Base-by-base conservation (phyloP, 2,888 invertebrate genomes). In the Antitype chi region DNA sequence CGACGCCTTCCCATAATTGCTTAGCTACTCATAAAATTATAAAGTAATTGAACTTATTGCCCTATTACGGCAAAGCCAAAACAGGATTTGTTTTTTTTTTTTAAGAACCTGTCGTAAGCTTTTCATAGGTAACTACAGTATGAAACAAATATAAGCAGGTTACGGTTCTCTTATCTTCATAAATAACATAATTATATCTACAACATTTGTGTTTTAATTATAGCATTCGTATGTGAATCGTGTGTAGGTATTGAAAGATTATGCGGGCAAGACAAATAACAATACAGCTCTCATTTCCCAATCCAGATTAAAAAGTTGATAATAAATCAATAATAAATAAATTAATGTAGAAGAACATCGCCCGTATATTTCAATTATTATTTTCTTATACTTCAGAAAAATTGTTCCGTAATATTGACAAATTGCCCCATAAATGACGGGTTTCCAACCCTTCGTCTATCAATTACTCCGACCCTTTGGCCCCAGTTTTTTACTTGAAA, bases 371-470 rank as follows among this genome's bases (percentile, higher is more conserved):
- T 47, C 11, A 25, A 38, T 49, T 38, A 28, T 52, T 60, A 62
- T 47, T 57, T 57, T 38, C 28, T 52, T 62, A 52, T 60, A 55
- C 43, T 70, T 49, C 15, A 82, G 17, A 47, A 70, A 60, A 11
- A 66, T 78, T 60, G 82, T 43, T 66, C 66, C 64, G 13, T 60
- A 80, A 79, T 80, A 80, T 77, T 80, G 82, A 80, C 80, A 79
- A 72, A 81, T 79, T 83, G 68, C 59, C 68, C 64, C 55, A 70
- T 82, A 70, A 79, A 49, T 78, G 78, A 60, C 62, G 64, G 82
- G 70, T 55, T 38, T 64, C 69, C 82, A 82, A 78, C 78, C 80
- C 82, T 77, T 77, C 82, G 78, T 66, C 78, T 66, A 71, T 82
- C 80, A 82, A 80, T 82, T 82, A 78, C 78, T 32, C 25, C 28